Conservation (phyloP, 2,797 vertebrate species). For the Loriculus beryllinus region DNA sequence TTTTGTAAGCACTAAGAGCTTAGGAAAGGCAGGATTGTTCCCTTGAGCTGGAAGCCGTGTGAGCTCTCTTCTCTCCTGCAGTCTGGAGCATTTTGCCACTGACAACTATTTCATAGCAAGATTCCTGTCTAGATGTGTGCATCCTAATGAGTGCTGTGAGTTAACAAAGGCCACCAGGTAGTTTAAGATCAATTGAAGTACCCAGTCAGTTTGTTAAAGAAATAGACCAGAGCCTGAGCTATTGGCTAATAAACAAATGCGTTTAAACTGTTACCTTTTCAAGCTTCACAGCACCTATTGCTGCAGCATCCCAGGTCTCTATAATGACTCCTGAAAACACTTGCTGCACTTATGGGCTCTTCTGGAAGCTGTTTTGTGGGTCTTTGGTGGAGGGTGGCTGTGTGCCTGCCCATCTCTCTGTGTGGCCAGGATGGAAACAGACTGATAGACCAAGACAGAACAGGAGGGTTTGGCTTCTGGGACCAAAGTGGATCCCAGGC, state of each 20-base stretch:
- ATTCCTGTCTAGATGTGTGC: not conserved
- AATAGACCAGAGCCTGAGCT: not conserved
- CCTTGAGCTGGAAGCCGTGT: not conserved
- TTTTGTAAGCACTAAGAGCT: not conserved
- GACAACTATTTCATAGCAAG: not conserved
- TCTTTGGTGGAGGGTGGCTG: accelerated
- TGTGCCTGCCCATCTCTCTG: accelerated
- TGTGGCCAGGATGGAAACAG: accelerated
- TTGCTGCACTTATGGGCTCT: accelerated
- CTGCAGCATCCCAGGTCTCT: not conserved
- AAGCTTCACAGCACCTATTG: accelerated
- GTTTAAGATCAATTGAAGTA: not conserved
- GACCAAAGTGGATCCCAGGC: accelerated
- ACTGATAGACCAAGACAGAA: not conserved
- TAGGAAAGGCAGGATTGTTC: not conserved
- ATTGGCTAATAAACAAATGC: not conserved
- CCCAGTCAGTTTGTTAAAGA: not conserved
- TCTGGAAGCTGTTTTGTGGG: not conserved
- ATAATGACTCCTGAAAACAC: accelerated
- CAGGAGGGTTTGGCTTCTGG: not conserved
- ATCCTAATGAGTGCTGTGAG: not conserved
- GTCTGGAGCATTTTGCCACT: not conserved
- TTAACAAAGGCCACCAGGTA: not conserved
- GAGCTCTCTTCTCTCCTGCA: not conserved
- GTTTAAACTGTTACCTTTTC: accelerated